Evolutionary conservation across 2,888 invertebrate genomes (phyloP), one percentile per base, ranked within the genome.

Genomic region (Craniophora ligustri): DNA sequence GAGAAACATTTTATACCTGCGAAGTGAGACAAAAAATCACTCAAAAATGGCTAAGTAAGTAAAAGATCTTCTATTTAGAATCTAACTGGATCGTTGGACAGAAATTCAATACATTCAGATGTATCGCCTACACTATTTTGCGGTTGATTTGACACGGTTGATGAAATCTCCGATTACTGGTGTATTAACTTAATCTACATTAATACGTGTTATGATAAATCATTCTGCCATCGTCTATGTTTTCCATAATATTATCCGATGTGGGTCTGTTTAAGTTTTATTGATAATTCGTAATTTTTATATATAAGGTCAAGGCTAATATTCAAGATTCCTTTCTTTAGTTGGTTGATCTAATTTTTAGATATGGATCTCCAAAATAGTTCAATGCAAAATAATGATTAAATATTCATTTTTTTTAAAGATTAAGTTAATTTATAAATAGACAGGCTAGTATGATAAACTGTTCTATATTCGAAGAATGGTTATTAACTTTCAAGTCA

Each of bases 21-120:
- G 39, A 57, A 42, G 70, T 62, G 65, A 60, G 30, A 42, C 23
- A 51, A 67, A 57, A 59, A 68, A 70, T 31, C 56, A 45, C 57
- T 59, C 81, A 89, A 86, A n/a, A 79, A 92, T 92, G 92, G 90
- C 92, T 75, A 92, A 92, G 92, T 92, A 75, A 88, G 91, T 88
- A 32, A 36, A 62, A 60, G 68, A 72, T 73, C 54, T 66, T 56
- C 68, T 64, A 23, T 59, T 56, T 67, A 26, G 49, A 67, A 66
- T 75, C 47, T 70, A 74, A 72, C 61, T 66, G 66, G 72, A 78
- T 76, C 77, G 76, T 45, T 55, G 41, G 57, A 49, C 55, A 63
- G 78, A 71, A 81, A 78, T 56, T 68, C 46, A 57, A 79, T 69
- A 76, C 68, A 79, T 69, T 75, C 68, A 48, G 45, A 46, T 47